These are phyloP conservation scores for Oncorhynchus tshawytscha DNA, from an alignment of 2,113 vertebrate species.

Conservation along the genomic window DNA sequence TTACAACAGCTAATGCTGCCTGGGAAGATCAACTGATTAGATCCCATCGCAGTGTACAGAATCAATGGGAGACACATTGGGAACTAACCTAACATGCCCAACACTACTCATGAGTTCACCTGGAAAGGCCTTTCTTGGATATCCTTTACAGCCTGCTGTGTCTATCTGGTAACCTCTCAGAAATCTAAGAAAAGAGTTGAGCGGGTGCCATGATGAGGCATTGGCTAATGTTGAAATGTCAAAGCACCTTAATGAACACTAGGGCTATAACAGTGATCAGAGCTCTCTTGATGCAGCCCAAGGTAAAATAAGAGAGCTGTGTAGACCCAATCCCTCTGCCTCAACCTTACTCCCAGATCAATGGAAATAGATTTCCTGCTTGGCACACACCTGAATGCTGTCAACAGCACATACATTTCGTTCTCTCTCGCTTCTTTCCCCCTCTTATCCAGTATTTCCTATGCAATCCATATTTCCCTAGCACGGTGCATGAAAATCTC, in stretches of 20 bases:
- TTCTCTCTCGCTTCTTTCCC: conserved; percentile 34
- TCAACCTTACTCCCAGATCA: conserved; percentile 52
- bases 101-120: too few species aligned
- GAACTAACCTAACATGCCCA: too few species aligned
- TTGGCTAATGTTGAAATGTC: conserved; percentile 65
- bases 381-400: conserved; percentile 71
- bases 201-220: conserved; percentile 56
- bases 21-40: conserved; percentile 17
- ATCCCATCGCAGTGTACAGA: too few species aligned
- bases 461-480: conserved; percentile 55
- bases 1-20: conserved; percentile 71
- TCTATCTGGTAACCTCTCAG: conserved; percentile 28
- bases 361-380: conserved; percentile 73
- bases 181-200: conserved; percentile 29
- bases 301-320: conserved; percentile 27
- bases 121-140: too few species aligned
- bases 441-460: conserved; percentile 38
- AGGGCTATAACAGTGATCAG: conserved; percentile 70
- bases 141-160: background rate
- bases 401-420: conserved; percentile 66
- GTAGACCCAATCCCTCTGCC: conserved; percentile 36
- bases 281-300: conserved; percentile 58
- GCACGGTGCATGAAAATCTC: conserved; percentile 40
- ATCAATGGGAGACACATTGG: too few species aligned
- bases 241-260: conserved; percentile 75